Evolutionary conservation across 2,797 vertebrate genomes (phyloP), one percentile per base, ranked within the genome.

Genomic region (Ataeniobius toweri): DNA sequence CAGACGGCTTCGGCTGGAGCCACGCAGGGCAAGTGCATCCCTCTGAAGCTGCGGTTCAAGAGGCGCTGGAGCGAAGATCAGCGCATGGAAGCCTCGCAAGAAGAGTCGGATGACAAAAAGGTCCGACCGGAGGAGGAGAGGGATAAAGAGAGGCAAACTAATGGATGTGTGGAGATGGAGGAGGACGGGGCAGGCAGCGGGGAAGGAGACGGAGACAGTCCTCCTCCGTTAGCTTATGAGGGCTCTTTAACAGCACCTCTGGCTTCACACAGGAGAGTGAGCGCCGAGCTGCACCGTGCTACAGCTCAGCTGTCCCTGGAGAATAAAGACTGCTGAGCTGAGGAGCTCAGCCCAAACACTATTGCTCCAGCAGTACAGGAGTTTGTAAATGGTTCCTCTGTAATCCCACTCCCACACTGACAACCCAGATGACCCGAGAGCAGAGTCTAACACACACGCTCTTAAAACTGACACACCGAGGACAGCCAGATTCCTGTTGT

Each of bases 51-150:
- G 84, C 97, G 97, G 69, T 98, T 98, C 91, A 98, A 98, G 85
- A 94, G 97, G 72, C 96, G 97, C 85, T 98, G 97, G 97, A 97
- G 97, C 71, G 97, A 97, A 93, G 97, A 98, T 91, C 96, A 97
- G 94, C 96, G 97, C 70, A 94, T 97, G 92, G 97, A 97, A 84
- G 96, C 96, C 22, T 95, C 95, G 0, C 93, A 93, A 71, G 94
- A 92, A 83, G 96, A 96, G 73, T 95, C 95, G 1, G 96, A 96
- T 0, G 96, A 97, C 84, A 97, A 97, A 91, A 97, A 97, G 85
- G 96, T 97, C 59, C 94, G 96, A 72, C 94, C 96, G 2, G 94
- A 95, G 77, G 92, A 83, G 68, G 89, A 89, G 82, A 80, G 88
- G 76, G 92, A 89, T 73, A 78, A 78, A 56, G 87, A 86, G 76